These are phyloP conservation scores for Heliconius cydno DNA, from an alignment of 2,888 invertebrate species.

Conservation along the genomic window DNA sequence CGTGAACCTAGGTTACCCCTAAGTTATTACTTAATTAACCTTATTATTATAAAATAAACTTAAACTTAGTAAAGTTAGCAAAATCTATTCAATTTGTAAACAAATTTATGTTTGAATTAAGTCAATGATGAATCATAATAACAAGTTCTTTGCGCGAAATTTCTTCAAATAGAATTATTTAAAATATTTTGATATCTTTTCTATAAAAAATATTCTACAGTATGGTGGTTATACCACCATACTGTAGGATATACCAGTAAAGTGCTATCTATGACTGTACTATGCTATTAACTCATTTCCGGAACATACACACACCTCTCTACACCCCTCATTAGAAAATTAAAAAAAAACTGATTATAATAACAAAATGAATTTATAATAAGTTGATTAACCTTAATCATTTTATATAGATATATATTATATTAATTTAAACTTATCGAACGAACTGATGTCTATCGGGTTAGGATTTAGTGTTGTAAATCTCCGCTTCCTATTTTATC, in stretches of 20 bases:
- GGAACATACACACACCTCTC: too few relatives aligned
- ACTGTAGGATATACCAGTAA: too few relatives aligned
- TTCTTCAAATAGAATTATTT: not conserved
- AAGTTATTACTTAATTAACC: not conserved
- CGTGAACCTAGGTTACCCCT: too few relatives aligned
- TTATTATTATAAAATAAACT: not conserved
- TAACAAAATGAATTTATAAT: too few relatives aligned
- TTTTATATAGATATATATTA: too few relatives aligned
- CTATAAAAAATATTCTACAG: not conserved
- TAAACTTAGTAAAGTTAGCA: not conserved
- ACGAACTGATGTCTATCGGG: too few relatives aligned
- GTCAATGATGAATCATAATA: not conserved
- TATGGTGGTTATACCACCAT: not conserved
- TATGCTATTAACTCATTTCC: too few relatives aligned
- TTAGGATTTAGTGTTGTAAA: not conserved
- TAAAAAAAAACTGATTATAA: too few relatives aligned
- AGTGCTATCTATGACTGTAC: too few relatives aligned
- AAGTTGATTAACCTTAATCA: too few relatives aligned
- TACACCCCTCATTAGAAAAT: too few relatives aligned
- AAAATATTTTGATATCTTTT: not conserved
- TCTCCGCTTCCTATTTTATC: not conserved
- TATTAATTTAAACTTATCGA: too few relatives aligned
- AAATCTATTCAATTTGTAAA: slow-evolving; percentile 8
- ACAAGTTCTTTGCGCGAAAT: not conserved
- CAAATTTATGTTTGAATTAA: slow-evolving; percentile 4